Base-by-base conservation (phyloP, 2,797 vertebrate genomes). In the Coregonus suidteri region DNA sequence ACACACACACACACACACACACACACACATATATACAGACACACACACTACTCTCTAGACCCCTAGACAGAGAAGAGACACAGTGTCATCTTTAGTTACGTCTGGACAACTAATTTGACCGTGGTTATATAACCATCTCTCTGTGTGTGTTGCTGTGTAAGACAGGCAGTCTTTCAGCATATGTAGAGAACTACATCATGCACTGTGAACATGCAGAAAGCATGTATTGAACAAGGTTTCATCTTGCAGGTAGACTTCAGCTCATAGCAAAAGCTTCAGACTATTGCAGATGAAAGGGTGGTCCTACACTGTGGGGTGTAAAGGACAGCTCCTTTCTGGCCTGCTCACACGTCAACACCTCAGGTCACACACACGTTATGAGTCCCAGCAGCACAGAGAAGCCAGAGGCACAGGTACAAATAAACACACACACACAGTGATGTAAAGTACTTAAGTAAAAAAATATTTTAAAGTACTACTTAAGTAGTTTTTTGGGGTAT, bases 141-240 rank as follows among this genome's bases (percentile, higher is more conserved):
- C 34, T 25, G 35, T 75, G 59, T 74, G 54, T 65, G 35, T 75
- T 20, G 15, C 34, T 20, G 54, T 62, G 35, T 64, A 31, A 62
- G 9, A 64, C 20, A 11, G 59, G n/a, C 9, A 64, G 20, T 25
- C 59, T 64, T 25, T 64, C n/a, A 47, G 41, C 41, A 47, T 11
- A 1, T 64, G 7, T 11, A 64, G 9, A 18, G 25, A 20, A 11
- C n/a, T 25, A 25, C 20, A 3, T 20, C 7, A 62, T 7, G 2
- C n/a, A 7, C 59, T 64, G 59, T 13, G 25, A 64, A 64, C 59
- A 64, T 11, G 20, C 20, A 18, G 20, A 25, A 64, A 64, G 59
- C n/a, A 64, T 47, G 25, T 20, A 64, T 9, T 9, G 25, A 25
- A 64, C 59, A 30, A 64, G 20, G 3, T 64, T 30, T 64, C 20